These are phyloP conservation scores for Falco punctatus DNA, from an alignment of 2,113 vertebrate species.

Conservation along the genomic window DNA sequence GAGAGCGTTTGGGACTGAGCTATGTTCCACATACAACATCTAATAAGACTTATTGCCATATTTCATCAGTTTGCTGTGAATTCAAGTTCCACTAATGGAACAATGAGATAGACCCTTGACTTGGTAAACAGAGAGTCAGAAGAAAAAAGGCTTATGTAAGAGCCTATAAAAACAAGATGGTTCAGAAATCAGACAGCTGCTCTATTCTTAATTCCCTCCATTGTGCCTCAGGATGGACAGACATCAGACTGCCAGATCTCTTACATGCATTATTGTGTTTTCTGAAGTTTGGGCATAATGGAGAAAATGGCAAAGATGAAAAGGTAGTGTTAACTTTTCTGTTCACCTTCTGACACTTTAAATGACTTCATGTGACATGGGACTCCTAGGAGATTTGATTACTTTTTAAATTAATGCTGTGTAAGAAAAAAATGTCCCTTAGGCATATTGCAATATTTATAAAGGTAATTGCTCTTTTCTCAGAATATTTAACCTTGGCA, in stretches of 20 bases:
- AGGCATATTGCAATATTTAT: background rate
- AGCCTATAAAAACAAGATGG: background rate
- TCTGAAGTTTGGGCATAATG: background rate
- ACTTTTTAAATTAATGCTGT: background rate
- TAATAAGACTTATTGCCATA: conserved; percentile 27
- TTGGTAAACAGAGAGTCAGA: background rate
- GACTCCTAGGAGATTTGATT: background rate
- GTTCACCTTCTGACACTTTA: background rate
- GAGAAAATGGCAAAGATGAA: background rate
- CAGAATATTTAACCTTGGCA: background rate
- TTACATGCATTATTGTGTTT: background rate
- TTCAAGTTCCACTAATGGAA: conserved; percentile 10
- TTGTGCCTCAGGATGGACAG: background rate
- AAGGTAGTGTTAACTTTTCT: background rate
- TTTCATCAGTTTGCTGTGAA: conserved; percentile 21
- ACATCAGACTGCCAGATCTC: background rate
- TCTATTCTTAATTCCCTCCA: background rate
- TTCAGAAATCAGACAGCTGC: conserved; percentile 20
- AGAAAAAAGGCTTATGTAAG: conserved; percentile 31
- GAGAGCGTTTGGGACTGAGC: background rate
- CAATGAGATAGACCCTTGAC: conserved; percentile 31
- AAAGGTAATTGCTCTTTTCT: background rate
- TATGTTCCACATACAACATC: background rate
- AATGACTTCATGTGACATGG: background rate
- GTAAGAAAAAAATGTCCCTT: background rate